Conservation (phyloP, 2,888 invertebrate species). For the Xiphydria camelus region DNA sequence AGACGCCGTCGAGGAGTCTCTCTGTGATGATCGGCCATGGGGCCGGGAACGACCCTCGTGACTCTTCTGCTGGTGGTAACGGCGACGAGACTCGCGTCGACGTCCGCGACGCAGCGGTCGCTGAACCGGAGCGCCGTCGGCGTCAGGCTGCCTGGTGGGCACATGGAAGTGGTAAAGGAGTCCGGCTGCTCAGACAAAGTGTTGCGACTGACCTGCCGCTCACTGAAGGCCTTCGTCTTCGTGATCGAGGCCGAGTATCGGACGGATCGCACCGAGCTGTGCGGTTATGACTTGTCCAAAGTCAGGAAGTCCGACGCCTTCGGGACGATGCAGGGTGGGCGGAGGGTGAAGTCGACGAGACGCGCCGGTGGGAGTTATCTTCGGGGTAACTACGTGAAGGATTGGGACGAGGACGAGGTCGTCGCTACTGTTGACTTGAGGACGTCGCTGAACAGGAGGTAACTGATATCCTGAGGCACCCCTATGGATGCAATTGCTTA, state of each 20-base stretch:
- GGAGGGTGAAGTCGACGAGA: background rate
- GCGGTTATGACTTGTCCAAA: slow-evolving; percentile 29
- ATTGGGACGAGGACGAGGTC: slow-evolving; percentile 32
- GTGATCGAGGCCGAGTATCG: slow-evolving; percentile 47
- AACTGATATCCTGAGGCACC: too few species aligned
- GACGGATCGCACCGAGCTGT: slow-evolving; percentile 34
- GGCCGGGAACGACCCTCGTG: slow-evolving; percentile 32
- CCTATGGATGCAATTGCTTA: background rate
- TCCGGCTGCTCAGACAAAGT: slow-evolving; percentile 44
- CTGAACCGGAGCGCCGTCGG: slow-evolving; percentile 33
- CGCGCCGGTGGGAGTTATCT: too few species aligned
- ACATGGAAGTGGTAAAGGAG: slow-evolving; percentile 51
- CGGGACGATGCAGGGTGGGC: background rate
- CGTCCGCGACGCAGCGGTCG: slow-evolving; percentile 18
- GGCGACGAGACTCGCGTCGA: slow-evolving; percentile 22
- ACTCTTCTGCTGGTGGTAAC: slow-evolving; percentile 28
- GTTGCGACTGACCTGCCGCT: slow-evolving; percentile 47
- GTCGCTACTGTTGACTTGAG: slow-evolving; percentile 38
- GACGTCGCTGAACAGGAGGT: slow-evolving; percentile 48
- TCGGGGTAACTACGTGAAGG: slow-evolving; percentile 40
- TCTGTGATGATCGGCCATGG: slow-evolving; percentile 49
- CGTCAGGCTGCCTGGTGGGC: slow-evolving; percentile 33
- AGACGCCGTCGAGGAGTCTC: too few species aligned
- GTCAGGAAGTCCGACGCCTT: slow-evolving; percentile 1
- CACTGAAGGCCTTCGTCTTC: slow-evolving; percentile 47